Evolutionary conservation across 2,888 invertebrate species (phyloP).

Genomic region (Scaptomyza parva): DNA sequence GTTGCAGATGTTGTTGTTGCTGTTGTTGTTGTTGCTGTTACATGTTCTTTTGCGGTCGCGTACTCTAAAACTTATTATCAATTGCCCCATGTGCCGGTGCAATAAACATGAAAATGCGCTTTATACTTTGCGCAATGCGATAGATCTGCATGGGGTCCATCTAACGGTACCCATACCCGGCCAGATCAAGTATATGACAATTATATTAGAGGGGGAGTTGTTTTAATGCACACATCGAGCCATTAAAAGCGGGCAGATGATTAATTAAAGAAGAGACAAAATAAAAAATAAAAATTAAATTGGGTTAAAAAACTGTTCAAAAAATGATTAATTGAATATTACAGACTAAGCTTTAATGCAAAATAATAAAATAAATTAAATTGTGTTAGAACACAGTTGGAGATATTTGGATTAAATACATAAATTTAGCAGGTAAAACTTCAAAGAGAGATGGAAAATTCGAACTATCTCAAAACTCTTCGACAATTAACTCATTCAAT

Average conservation of each 20-base stretch:
- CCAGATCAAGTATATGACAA: slow-evolving; percentile 16
- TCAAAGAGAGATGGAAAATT: too few relatives aligned
- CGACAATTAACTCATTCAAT: neutral
- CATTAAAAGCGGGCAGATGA: neutral
- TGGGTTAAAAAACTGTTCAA: neutral
- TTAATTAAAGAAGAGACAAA: neutral
- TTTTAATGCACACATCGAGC: slow-evolving; percentile 6
- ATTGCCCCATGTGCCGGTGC: slow-evolving; percentile 60
- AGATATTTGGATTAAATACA: too few relatives aligned
- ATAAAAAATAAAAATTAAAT: neutral
- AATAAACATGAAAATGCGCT: slow-evolving; percentile 74
- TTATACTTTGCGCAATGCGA: slow-evolving; percentile 37
- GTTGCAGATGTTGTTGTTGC: neutral
- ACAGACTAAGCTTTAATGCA: too few relatives aligned
- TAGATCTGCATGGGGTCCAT: slow-evolving; percentile 38
- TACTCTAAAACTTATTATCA: slow-evolving; percentile 70
- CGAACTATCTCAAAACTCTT: too few relatives aligned
- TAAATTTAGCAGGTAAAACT: too few relatives aligned
- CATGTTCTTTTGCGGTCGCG: slow-evolving; percentile 51
- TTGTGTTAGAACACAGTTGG: too few relatives aligned
- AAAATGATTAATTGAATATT: too few relatives aligned
- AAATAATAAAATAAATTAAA: too few relatives aligned
- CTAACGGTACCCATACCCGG: slow-evolving; percentile 44
- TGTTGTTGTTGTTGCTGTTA: neutral
- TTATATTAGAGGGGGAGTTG: slow-evolving; percentile 29